phyloP scores from a whole-genome alignment of 1,140 invertebrate genomes.

The Cydia strobilella region DNA sequence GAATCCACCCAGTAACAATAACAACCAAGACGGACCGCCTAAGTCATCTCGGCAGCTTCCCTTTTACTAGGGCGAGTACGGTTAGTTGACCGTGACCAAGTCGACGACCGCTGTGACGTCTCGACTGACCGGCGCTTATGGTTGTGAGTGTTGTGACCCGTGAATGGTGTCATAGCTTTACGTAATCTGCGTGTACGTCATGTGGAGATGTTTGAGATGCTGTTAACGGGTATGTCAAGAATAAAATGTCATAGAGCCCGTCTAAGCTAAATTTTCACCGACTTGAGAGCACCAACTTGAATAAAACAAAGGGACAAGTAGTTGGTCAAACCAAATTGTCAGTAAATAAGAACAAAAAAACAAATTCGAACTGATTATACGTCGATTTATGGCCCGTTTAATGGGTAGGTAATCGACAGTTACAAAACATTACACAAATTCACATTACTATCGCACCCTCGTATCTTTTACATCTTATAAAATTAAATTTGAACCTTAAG shows the following conservation, averaged over 20 bases:
- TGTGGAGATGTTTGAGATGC: not conserved
- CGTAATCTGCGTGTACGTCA: not conserved
- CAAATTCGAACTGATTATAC: slow-evolving; percentile 25
- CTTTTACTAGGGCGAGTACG: slow-evolving; percentile 64
- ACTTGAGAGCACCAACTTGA: too few relatives aligned
- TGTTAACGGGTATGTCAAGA: too few relatives aligned
- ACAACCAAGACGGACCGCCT: not conserved
- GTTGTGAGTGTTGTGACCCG: slow-evolving; percentile 12
- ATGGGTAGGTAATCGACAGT: slow-evolving; percentile 5
- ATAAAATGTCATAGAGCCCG: too few relatives aligned
- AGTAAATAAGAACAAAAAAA: too few relatives aligned
- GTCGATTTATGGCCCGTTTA: slow-evolving; percentile 22
- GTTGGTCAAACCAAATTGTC: too few relatives aligned
- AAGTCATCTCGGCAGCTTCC: slow-evolving; percentile 39
- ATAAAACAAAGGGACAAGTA: too few relatives aligned
- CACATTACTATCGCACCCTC: not conserved
- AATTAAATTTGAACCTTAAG: not conserved
- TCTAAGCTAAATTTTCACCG: too few relatives aligned
- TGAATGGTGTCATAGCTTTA: slow-evolving; percentile 26
- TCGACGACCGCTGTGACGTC: slow-evolving; percentile 44
- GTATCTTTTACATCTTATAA: not conserved
- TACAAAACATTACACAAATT: not conserved
- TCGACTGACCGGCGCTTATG: slow-evolving; percentile 46
- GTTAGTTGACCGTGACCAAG: slow-evolving; percentile 66
- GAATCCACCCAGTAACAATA: not conserved